Conservation (phyloP, 2,797 vertebrate species). For the Jordanella pulchra region DNA sequence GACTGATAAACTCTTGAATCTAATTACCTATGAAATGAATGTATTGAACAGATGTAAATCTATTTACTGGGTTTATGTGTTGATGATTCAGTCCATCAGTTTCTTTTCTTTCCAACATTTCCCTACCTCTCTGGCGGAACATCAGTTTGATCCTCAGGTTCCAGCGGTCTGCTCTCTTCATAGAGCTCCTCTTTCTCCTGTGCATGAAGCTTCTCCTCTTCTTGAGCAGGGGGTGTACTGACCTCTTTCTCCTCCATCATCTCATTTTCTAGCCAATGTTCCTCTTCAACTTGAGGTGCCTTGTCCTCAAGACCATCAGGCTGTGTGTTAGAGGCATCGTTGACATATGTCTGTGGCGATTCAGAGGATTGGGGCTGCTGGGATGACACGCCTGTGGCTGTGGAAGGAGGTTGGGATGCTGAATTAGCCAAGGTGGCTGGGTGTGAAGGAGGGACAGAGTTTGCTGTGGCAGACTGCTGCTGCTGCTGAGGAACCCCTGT, state of each 20-base stretch:
- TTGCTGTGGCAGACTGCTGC: slow-evolving; percentile 42
- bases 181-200: slow-evolving; percentile 61
- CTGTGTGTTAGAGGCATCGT: slow-evolving; percentile 32
- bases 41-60: slow-evolving; percentile 10
- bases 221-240: slow-evolving; percentile 43
- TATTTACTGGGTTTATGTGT: slow-evolving; percentile 11
- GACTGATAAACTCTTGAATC: not conserved
- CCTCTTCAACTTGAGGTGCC: slow-evolving; percentile 58
- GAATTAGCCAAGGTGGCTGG: slow-evolving; percentile 48
- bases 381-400: slow-evolving; percentile 39
- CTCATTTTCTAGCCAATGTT: slow-evolving; percentile 66
- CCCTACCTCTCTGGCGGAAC: slow-evolving; percentile 73
- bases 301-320: slow-evolving; percentile 44
- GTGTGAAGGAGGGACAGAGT: slow-evolving; percentile 58
- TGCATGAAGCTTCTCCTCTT: slow-evolving; percentile 56
- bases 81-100: slow-evolving; percentile 24
- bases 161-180: slow-evolving; percentile 59
- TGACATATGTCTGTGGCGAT: slow-evolving; percentile 49
- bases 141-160: slow-evolving; percentile 67
- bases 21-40: slow-evolving; percentile 5
- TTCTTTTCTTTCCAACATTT: slow-evolving; percentile 20
- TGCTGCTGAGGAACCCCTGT: slow-evolving; percentile 41
- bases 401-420: slow-evolving; percentile 45
- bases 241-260: slow-evolving; percentile 51
- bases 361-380: slow-evolving; percentile 49